Base-by-base conservation (phyloP, 2,888 invertebrate species). In the Trilocha varians region DNA sequence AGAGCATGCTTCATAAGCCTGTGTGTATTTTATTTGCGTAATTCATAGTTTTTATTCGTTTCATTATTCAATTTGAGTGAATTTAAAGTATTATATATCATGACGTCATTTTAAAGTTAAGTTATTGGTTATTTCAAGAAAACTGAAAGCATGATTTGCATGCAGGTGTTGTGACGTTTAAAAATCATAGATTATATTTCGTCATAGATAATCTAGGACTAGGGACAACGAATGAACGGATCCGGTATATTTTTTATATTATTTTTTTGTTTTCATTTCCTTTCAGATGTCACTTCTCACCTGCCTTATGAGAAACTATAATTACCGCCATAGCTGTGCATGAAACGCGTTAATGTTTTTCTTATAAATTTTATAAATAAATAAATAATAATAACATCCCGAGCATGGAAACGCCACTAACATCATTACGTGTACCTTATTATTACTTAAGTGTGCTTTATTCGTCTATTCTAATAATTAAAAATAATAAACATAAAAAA, bases 231-330 rank as follows among this genome's bases (percentile, higher is more conserved):
- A n/a, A n/a, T 1, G 9, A 25, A 32, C 16, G 6, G 4, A 32
- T 38, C 1, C n/a, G 39, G 36, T 43, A 39, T 39, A 36, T 56
- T 54, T 51, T 49, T 53, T 38, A 61, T 55, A 57, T 61, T 59
- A 49, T 54, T 67, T 25, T 69, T 78, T 73, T 70, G 62, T 62
- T 76, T 77, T 77, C 66, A 72, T 87, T 88, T 88, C 88, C 89
- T 93, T 92, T 87, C 94, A 95, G 95, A 95, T 88, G 93, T 95
- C 86, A 93, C 91, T 88, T 91, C 94, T 86, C 91, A 92, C 87
- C 93, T 93, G 89, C 94, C 94, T 87, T 95, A 95, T 87, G 95
- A 95, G 90, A 94, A 94, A 90, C 92, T 95, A 88, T 95, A 92
- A 92, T 87, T 78, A 72, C 80, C 73, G 78, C 83, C 83, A 82